A percentile compares a stretch with the other conserved stretches of the same genome.
Conservation (phyloP, 2,797 vertebrate genomes). For the Acanthiza pusilla region DNA sequence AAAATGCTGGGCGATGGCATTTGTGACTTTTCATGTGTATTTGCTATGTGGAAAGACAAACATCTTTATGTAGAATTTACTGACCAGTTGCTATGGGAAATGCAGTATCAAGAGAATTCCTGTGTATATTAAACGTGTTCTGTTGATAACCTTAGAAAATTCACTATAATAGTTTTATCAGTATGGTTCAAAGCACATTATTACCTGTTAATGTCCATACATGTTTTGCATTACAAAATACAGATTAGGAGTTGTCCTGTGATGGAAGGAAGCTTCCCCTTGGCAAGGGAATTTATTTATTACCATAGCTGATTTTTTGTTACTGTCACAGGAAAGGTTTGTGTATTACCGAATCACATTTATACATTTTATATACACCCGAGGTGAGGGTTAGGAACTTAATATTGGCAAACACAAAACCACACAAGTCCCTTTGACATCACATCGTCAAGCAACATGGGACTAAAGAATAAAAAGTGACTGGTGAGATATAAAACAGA, state of each 20-base stretch:
- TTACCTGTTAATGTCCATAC: not conserved
- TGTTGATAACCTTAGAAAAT: not conserved
- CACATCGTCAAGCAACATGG: not conserved
- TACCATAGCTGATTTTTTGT: not conserved
- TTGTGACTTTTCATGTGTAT: not conserved
- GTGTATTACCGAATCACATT: not conserved
- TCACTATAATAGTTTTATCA: not conserved
- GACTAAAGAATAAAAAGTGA: not conserved
- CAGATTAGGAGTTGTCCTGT: not conserved
- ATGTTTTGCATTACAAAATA: rapidly evolving
- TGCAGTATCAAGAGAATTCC: not conserved
- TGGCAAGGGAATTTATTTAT: not conserved
- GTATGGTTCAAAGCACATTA: not conserved
- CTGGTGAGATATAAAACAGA: not conserved
- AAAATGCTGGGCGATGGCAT: not conserved
- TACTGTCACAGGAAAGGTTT: not conserved
- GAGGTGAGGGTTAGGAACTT: not conserved
- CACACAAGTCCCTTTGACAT: not conserved
- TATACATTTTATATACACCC: not conserved
- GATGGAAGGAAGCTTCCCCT: not conserved
- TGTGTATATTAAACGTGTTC: rapidly evolving
- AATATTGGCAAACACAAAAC: not conserved
- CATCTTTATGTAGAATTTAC: not conserved
- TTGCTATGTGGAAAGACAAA: not conserved
- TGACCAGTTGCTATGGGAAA: not conserved